A percentile compares a stretch with the other conserved stretches of the same genome.
Evolutionary conservation across 2,797 vertebrate genomes (phyloP).

Genomic region (Lerista edwardsae): DNA sequence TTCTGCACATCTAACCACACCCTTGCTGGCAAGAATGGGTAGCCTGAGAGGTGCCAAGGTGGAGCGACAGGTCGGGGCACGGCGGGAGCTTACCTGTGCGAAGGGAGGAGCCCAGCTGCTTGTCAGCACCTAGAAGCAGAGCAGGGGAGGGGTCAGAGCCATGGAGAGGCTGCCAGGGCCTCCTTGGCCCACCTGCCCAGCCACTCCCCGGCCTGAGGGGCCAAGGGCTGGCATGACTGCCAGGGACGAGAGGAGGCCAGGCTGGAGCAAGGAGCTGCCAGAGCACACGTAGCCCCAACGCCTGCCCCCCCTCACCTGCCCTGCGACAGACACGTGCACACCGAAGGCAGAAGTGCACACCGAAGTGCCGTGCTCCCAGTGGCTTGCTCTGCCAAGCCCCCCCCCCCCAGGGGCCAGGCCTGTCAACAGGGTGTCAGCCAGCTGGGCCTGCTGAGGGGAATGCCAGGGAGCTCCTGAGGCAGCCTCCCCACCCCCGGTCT

Average conservation of each 20-base stretch:
- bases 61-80: background rate
- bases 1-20: background rate
- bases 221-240: background rate
- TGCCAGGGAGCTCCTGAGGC: background rate
- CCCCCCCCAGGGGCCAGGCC: background rate
- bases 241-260: background rate
- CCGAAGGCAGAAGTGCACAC: no score
- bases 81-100: constrained; percentile 33
- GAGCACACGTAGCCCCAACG: no score
- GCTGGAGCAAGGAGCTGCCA: background rate
- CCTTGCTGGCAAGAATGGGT: constrained; percentile 15
- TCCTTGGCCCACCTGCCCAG: background rate
- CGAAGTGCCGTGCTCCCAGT: no score
- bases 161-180: background rate
- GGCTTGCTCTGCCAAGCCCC: background rate
- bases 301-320: no score
- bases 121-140: constrained; percentile 31
- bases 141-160: background rate
- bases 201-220: no score
- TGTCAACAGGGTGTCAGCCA: background rate
- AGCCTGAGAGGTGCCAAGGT: constrained; percentile 23
- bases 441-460: background rate
- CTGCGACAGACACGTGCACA: no score
- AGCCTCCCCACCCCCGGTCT: no score
- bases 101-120: constrained; percentile 47